Evolutionary conservation across 1,140 invertebrate species (phyloP), one percentile per base, ranked within the genome.

Genomic region (Drosophila sproati): DNA sequence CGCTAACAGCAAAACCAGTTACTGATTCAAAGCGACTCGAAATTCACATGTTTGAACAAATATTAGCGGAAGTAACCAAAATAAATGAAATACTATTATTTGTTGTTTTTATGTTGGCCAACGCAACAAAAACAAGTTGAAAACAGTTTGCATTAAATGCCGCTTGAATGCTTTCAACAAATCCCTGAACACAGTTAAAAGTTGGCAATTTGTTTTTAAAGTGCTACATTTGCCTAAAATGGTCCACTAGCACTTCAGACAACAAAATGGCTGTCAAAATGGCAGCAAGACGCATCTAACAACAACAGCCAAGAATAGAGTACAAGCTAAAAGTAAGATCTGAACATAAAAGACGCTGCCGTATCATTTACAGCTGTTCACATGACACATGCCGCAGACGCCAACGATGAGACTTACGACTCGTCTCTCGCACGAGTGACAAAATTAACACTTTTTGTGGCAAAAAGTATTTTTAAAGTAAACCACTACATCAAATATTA

Each of bases 321-420:
- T 41, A 35, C 41, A 20, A 39, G 59, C 69, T 20, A n/a, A 59
- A 3, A 43, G 56, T 29, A 20, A 78, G 77, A 66, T 55, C 73
- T 66, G 66, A 60, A 63, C 68, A 86, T 81, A 70, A 68, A 77
- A 60, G 76, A 77, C 56, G 78, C 61, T 77, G 69, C 72, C 77
- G 75, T 82, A 82, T 82, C 82, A 87, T 87, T 87, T 87, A 79
- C 82, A 87, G 82, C 82, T 87, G 79, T 82, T 82, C 82, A 70
- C 76, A 66, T 82, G 72, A 79, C 72, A 87, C 82, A 79, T 77
- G 43, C 43, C 76, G 77, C 76, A 77, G 62, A 60, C 73, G 47
- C 10, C 34, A 68, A 20, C 32, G 32, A 54, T 48, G 32, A 57
- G 39, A 8, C 5, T 32, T 39, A 8, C 43, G 32, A 52, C 2